These are phyloP conservation scores for Musca domestica DNA, from an alignment of 1,140 invertebrate species.

Conservation along the genomic window DNA sequence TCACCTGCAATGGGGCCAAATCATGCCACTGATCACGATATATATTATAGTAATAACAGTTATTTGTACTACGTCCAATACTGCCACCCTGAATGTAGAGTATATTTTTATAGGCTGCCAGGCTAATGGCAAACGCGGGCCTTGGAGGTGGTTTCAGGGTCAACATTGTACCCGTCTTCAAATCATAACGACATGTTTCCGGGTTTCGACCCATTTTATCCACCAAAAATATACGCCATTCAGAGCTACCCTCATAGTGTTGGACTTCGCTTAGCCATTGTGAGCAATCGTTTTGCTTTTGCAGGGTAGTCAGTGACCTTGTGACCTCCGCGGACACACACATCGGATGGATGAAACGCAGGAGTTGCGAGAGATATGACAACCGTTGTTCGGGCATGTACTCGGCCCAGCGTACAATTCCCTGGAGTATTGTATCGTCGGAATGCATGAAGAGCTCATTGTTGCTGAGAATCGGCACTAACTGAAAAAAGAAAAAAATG, in stretches of 20 bases:
- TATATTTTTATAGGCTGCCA: slow-evolving; percentile 26
- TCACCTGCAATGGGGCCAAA: slow-evolving; percentile 15
- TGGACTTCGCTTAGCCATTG: slow-evolving; percentile 24
- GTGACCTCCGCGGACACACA: slow-evolving; percentile 24
- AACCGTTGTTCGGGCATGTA: slow-evolving; percentile 20
- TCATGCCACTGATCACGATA: slow-evolving; percentile 30
- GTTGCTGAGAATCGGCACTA: slow-evolving; percentile 26
- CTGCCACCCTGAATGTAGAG: slow-evolving; percentile 29
- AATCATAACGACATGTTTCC: slow-evolving; percentile 20
- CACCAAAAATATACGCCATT: slow-evolving; percentile 30
- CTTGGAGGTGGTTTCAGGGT: slow-evolving; percentile 23
- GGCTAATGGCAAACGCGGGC: slow-evolving; percentile 28
- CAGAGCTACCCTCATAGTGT: slow-evolving; percentile 17
- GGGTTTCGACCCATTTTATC: slow-evolving; percentile 30
- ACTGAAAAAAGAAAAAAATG: slow-evolving; percentile 15
- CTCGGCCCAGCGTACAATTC: slow-evolving; percentile 26
- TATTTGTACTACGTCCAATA: slow-evolving; percentile 19
- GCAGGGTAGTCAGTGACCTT: slow-evolving; percentile 16
- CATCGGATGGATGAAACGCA: slow-evolving; percentile 26
- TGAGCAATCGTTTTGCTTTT: slow-evolving; percentile 2
- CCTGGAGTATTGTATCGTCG: slow-evolving; percentile 25
- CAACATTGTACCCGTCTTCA: slow-evolving; percentile 14
- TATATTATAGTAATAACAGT: slow-evolving; percentile 28
- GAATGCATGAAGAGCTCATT: slow-evolving; percentile 26
- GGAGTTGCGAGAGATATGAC: slow-evolving; percentile 5